phyloP scores from a whole-genome alignment of 2,113 vertebrate genomes.

The Menidia beryllina region DNA sequence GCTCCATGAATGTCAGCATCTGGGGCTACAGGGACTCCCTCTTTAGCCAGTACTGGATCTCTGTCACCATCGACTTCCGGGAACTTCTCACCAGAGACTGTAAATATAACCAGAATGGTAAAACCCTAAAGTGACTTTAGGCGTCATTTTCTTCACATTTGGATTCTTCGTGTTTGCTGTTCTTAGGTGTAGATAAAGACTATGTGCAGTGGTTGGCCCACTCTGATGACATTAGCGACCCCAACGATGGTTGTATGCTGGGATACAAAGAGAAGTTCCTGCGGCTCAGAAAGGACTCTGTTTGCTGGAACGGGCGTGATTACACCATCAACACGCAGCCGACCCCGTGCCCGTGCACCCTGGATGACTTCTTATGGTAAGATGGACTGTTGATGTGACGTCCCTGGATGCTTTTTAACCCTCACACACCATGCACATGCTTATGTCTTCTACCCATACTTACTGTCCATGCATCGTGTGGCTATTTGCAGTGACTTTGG shows the following conservation, averaged over 20 bases:
- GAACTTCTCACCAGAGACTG: slow-evolving; percentile 89
- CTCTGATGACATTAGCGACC: slow-evolving; percentile 88
- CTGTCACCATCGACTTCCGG: slow-evolving; percentile 93
- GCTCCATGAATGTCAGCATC: slow-evolving; percentile 92
- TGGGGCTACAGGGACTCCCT: slow-evolving; percentile 89
- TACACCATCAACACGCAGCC: slow-evolving; percentile 86
- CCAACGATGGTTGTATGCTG: slow-evolving; percentile 92
- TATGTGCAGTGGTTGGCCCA: slow-evolving; percentile 95
- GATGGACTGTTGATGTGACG: not conserved
- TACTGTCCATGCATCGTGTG: not conserved
- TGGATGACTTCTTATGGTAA: slow-evolving; percentile 95
- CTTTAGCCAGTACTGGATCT: slow-evolving; percentile 86
- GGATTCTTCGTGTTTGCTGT: not conserved
- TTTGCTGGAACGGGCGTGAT: slow-evolving; percentile 91
- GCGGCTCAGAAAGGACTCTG: slow-evolving; percentile 89
- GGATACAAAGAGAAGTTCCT: slow-evolving; percentile 92
- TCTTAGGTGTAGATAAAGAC: slow-evolving; percentile 85
- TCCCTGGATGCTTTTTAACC: not conserved
- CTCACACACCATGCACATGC: not conserved
- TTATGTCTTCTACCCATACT: not conserved
- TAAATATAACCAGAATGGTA: slow-evolving; percentile 72
- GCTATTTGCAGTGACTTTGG: slow-evolving; percentile 89
- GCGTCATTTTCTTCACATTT: not conserved
- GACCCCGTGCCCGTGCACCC: slow-evolving; percentile 86
- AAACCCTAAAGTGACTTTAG: not conserved